These are phyloP conservation scores for Menidia beryllina DNA, from an alignment of 2,113 vertebrate species.

Conservation along the genomic window DNA sequence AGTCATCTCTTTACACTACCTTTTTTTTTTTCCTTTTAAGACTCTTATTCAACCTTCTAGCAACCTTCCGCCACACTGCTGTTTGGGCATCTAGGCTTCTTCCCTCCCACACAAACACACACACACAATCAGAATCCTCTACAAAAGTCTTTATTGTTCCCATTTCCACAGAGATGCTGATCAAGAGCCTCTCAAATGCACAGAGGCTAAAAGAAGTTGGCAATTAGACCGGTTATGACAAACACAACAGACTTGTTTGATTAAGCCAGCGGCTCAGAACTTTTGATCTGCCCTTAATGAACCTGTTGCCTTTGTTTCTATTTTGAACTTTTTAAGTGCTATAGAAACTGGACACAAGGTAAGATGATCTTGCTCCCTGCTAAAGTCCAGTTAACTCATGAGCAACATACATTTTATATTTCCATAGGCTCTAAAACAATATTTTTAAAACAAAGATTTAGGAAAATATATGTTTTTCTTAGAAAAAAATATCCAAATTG, in stretches of 20 bases:
- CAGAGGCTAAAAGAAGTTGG: constrained; percentile 10
- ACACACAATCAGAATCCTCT: constrained; percentile 38
- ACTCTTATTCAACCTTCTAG: constrained; percentile 68
- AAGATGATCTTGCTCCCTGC: neutral
- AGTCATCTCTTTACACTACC: constrained; percentile 80
- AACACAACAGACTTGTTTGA: neutral
- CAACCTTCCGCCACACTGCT: constrained; percentile 63
- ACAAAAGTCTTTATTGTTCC: constrained; percentile 51
- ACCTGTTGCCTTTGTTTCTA: constrained; percentile 2
- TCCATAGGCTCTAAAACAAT: neutral
- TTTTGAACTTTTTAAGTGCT: neutral
- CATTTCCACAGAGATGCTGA: constrained; percentile 43
- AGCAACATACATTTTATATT: neutral
- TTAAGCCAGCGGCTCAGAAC: neutral
- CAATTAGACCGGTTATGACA: neutral
- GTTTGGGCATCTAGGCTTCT: constrained; percentile 39
- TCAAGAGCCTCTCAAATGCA: constrained; percentile 32
- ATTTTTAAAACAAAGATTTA: neutral
- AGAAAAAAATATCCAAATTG: no score
- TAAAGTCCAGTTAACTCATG: no score
- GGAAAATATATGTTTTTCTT: no score
- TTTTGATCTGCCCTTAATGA: neutral
- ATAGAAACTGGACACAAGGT: neutral
- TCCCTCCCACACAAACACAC: constrained; percentile 39
- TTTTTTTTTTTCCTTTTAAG: constrained; percentile 68